Evolutionary conservation across 2,888 invertebrate genomes (phyloP).

Genomic region (Ophion slaviceki): DNA sequence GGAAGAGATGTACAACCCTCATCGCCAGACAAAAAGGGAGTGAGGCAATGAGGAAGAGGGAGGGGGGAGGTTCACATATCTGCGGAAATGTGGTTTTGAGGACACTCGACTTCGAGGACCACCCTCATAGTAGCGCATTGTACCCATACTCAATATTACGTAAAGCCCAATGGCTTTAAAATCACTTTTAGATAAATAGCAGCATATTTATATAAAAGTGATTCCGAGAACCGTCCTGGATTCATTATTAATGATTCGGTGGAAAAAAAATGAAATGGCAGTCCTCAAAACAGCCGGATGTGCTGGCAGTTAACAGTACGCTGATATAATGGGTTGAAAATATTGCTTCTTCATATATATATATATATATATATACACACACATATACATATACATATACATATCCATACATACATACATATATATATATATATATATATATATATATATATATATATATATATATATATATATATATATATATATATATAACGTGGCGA

Average conservation of each 20-base stretch:
- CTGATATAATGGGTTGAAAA: background rate
- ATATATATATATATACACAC: conserved; percentile 3
- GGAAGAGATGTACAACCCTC: conserved; percentile 45
- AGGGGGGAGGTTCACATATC: background rate
- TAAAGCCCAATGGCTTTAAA: too few species aligned
- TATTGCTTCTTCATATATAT: background rate
- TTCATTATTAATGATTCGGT: too few species aligned
- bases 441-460: background rate
- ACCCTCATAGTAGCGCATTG: too few species aligned
- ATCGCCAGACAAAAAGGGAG: conserved; percentile 10
- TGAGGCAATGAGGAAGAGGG: background rate
- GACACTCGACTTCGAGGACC: too few species aligned
- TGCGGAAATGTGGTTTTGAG: too few species aligned
- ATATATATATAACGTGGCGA: conserved; percentile 14
- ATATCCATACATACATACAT: too few species aligned
- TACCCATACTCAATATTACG: too few species aligned
- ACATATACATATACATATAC: background rate
- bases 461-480: conserved; percentile 3
- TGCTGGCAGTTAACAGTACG: background rate
- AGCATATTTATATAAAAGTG: too few species aligned
- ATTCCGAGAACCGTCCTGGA: too few species aligned
- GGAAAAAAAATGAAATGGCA: too few species aligned
- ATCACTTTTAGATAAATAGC: too few species aligned
- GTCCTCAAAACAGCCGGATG: too few species aligned
- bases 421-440: background rate